Evolutionary conservation across 2,797 vertebrate genomes (phyloP).

Genomic region (Oceanodroma leucorhoa): DNA sequence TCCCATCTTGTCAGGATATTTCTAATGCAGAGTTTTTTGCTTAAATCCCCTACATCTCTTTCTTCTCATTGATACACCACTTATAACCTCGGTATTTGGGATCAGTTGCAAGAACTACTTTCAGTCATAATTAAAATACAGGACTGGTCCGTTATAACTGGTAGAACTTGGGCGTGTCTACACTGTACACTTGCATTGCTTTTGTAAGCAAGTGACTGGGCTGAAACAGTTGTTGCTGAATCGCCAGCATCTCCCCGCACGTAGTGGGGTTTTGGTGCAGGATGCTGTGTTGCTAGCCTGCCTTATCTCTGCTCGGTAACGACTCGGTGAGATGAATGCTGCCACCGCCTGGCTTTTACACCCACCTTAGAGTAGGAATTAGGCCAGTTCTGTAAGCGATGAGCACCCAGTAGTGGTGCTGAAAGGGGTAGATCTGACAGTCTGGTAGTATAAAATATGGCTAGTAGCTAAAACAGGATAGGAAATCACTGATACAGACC

Average conservation of each 20-base stretch:
- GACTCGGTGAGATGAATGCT: fast-evolving
- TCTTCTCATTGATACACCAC: fast-evolving
- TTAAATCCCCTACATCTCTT: fast-evolving
- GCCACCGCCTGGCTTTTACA: not conserved
- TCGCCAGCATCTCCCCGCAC: fast-evolving
- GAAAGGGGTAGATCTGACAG: not conserved
- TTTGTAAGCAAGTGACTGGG: fast-evolving
- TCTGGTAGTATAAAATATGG: fast-evolving
- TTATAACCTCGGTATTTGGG: fast-evolving
- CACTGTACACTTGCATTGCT: fast-evolving
- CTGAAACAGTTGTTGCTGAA: not conserved
- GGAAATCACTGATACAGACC: not conserved
- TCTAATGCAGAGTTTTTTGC: not conserved
- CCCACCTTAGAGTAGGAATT: fast-evolving
- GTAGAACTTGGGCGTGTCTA: not conserved
- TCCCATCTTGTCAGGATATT: not conserved
- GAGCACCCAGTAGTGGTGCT: not conserved
- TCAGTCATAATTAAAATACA: fast-evolving
- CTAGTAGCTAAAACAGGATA: not conserved
- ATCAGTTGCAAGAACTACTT: not conserved
- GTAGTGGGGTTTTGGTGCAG: fast-evolving
- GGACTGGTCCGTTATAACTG: fast-evolving
- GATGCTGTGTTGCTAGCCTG: too few species aligned
- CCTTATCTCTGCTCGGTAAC: fast-evolving
- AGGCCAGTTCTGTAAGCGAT: not conserved